A percentile compares a stretch with the other conserved stretches of the same genome.
Evolutionary conservation across 2,888 invertebrate species (phyloP).

Genomic region (Gastracanthus pulcherrimus): DNA sequence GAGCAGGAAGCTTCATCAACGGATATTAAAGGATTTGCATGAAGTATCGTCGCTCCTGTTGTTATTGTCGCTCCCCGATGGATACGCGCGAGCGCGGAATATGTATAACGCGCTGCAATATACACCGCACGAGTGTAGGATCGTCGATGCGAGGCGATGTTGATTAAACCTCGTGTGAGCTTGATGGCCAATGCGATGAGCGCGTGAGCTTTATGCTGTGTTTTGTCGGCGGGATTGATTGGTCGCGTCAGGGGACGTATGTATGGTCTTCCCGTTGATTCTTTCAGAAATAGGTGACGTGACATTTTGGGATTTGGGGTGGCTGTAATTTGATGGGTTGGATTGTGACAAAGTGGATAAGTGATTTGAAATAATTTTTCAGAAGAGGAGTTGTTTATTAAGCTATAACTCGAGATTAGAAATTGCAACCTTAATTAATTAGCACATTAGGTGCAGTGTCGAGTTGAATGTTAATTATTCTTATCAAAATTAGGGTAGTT

Average conservation of each 20-base stretch:
- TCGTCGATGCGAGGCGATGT: not conserved
- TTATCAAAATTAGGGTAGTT: not conserved
- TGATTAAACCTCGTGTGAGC: slow-evolving; percentile 31
- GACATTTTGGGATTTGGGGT: not conserved
- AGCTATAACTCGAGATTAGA: no score
- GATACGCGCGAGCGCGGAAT: not conserved
- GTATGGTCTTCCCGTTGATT: not conserved
- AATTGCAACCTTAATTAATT: no score
- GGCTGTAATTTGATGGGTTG: not conserved
- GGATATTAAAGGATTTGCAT: slow-evolving; percentile 77
- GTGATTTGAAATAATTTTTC: no score
- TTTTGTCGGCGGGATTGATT: slow-evolving; percentile 43
- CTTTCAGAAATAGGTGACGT: not conserved
- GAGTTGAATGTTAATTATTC: no score
- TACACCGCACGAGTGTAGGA: no score
- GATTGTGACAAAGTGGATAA: no score
- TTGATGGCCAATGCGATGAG: not conserved
- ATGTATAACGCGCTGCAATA: not conserved
- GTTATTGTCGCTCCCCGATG: slow-evolving; percentile 68
- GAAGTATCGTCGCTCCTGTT: slow-evolving; percentile 73
- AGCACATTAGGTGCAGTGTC: no score
- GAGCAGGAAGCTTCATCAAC: slow-evolving; percentile 73
- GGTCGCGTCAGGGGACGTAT: slow-evolving; percentile 11
- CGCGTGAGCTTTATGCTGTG: slow-evolving; percentile 8
- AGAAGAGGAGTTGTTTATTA: no score